Conservation (phyloP, 2,113 vertebrate genomes). For the Penelope pileata region DNA sequence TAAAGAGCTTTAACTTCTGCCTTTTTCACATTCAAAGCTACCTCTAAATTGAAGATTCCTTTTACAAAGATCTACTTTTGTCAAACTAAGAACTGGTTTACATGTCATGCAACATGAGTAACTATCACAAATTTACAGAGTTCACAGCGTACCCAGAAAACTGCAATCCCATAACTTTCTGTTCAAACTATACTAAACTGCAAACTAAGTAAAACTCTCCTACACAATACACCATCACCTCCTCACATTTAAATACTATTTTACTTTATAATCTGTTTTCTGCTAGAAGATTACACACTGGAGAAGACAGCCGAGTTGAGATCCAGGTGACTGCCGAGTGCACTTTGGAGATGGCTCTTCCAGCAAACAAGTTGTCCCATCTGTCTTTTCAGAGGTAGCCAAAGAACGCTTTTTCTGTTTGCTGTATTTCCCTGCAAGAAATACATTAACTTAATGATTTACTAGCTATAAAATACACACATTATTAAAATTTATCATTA, state of each 20-base stretch:
- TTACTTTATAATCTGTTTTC: neutral
- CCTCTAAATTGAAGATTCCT: neutral
- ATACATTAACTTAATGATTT: neutral
- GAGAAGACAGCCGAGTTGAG: conserved; percentile 60
- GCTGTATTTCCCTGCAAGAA: conserved; percentile 59
- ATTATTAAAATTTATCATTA: neutral
- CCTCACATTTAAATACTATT: neutral
- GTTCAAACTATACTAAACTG: too few species aligned
- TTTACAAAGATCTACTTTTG: neutral
- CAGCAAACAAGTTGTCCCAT: conserved; percentile 63
- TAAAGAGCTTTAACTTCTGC: neutral
- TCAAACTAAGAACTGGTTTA: neutral
- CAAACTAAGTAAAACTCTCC: too few species aligned
- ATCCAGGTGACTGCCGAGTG: conserved; percentile 70
- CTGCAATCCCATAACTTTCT: neutral
- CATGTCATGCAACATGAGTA: neutral
- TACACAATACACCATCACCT: neutral
- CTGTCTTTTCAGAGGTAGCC: conserved; percentile 57
- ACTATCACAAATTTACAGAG: neutral
- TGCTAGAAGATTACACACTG: conserved; percentile 69
- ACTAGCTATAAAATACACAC: neutral
- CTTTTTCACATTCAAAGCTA: neutral
- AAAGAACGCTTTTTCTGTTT: conserved; percentile 66
- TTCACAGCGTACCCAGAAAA: neutral
- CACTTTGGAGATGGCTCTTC: conserved; percentile 79